These are phyloP conservation scores for Epinotia ramella DNA, from an alignment of 2,888 invertebrate species.

Conservation along the genomic window DNA sequence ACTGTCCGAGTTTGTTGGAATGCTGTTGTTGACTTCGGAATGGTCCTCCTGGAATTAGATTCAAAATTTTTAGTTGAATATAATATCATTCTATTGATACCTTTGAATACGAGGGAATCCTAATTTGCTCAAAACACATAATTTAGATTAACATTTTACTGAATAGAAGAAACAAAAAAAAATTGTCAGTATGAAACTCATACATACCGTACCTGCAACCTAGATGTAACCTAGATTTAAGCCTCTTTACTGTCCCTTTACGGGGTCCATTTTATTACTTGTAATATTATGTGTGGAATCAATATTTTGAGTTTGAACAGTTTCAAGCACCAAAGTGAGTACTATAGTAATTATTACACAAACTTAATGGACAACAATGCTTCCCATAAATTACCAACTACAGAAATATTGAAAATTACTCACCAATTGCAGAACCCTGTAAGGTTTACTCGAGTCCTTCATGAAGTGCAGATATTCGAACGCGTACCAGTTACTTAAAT, in stretches of 20 bases:
- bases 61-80: background rate
- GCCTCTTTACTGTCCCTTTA: too few species aligned
- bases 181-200: background rate
- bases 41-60: conserved; percentile 67
- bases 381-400: too few species aligned
- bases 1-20: conserved; percentile 59
- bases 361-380: background rate
- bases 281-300: too few species aligned
- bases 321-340: background rate
- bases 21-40: conserved; percentile 56
- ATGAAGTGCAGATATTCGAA: conserved; percentile 86
- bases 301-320: background rate
- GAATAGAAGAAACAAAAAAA: background rate
- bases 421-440: conserved; percentile 71
- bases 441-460: conserved; percentile 83
- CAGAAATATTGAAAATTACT: conserved; percentile 50
- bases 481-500: conserved; percentile 83
- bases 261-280: too few species aligned
- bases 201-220: background rate
- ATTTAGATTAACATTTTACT: background rate
- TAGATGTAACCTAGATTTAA: too few species aligned
- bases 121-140: background rate
- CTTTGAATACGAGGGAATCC: background rate
- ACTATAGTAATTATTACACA: background rate
- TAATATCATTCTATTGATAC: background rate